Base-by-base conservation (phyloP, 2,888 invertebrate species). In the Drepana falcataria region DNA sequence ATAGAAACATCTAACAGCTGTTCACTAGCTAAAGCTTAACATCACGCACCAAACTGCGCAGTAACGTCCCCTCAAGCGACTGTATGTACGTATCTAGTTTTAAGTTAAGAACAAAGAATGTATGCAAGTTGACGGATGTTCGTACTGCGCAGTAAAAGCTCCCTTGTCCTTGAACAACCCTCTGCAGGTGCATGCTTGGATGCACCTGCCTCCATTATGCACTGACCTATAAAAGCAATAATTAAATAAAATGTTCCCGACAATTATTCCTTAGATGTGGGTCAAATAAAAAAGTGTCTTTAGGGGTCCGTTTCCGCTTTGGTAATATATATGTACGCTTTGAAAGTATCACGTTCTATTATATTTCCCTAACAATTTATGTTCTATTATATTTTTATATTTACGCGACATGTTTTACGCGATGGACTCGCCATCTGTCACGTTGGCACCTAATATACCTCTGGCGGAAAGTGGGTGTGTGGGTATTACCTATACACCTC, bases 171-270 rank as follows among this genome's bases (percentile, higher is more conserved):
- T 90, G 89, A 83, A 77, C 66, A 73, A 60, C 84, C 83, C 86
- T 60, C 58, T 37, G 85, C 90, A 88, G 89, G 87, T 87, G 86
- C 66, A 81, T 68, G 76, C 68, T 68, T 63, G 61, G 74, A 64
- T 83, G 75, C 89, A 91, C 88, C 90, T 91, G 90, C 87, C 67
- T 66, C 63, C 73, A 74, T 83, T 83, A 86, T 82, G 79, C 79
- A 77, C 79, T 91, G 89, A 91, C 90, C 90, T 90, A 91, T 90
- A 87, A 90, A 88, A 84, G 85, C 73, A 81, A 81, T 89, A 87
- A 88, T 87, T 87, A 87, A 82, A 84, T 81, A 87, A 86, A 85
- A 81, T 85, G 85, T 87, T 77, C 78, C 72, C 66, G 55, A 69
- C 81, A 84, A 83, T 85, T 85, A 85, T 81, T 69, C 84, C 81